Evolutionary conservation across 2,888 invertebrate genomes (phyloP).

Genomic region (Drosophila algonquin): DNA sequence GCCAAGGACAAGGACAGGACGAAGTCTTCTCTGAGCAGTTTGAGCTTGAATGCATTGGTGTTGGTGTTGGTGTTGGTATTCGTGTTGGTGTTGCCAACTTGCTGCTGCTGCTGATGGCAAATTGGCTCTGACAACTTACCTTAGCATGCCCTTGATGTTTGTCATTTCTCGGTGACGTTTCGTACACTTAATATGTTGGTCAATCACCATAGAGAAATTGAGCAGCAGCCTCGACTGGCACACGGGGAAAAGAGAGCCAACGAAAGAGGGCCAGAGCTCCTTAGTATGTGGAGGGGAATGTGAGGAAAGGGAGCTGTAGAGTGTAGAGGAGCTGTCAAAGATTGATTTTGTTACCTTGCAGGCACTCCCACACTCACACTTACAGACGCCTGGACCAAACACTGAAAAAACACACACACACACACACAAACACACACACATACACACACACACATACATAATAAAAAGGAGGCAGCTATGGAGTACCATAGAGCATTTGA

Average conservation of each 20-base stretch:
- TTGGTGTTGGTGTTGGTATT: neutral
- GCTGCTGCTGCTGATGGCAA: constrained; percentile 40
- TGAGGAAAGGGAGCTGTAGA: neutral
- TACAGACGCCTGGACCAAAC: too few relatives aligned
- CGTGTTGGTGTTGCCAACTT: neutral
- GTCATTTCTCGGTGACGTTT: neutral
- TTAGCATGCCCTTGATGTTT: constrained; percentile 37
- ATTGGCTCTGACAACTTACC: constrained; percentile 45
- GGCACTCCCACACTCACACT: too few relatives aligned
- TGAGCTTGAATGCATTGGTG: neutral
- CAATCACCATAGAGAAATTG: neutral
- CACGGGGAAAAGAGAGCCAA: too few relatives aligned
- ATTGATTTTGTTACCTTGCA: constrained; percentile 61
- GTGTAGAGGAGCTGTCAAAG: constrained; percentile 59
- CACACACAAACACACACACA: too few relatives aligned
- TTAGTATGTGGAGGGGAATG: neutral
- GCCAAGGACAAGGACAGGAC: constrained; percentile 28
- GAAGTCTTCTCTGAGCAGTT: neutral
- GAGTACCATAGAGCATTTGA: constrained; percentile 25
- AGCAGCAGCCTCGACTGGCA: neutral
- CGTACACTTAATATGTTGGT: constrained; percentile 37
- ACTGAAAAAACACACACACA: too few relatives aligned
- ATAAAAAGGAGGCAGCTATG: constrained; percentile 31
- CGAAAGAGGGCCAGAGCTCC: constrained; percentile 2
- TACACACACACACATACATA: too few relatives aligned